Percentiles rank a stretch among this genome's conserved stretches.
phyloP scores from a whole-genome alignment of 2,888 invertebrate genomes.

The Ochropacha duplaris region DNA sequence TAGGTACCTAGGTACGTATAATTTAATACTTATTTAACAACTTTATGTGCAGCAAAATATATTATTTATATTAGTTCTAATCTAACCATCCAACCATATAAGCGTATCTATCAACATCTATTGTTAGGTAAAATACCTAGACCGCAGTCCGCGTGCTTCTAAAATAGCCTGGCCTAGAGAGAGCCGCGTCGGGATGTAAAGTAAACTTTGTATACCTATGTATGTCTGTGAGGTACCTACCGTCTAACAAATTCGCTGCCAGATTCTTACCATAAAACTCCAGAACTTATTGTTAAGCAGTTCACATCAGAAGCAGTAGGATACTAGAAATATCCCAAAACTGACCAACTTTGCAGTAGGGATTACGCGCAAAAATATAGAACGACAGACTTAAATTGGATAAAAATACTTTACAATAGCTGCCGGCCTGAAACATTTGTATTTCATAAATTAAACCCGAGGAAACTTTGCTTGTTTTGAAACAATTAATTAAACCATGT shows the following conservation, averaged over 20 bases:
- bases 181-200: slow-evolving; percentile 47
- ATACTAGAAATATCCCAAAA: slow-evolving; percentile 20
- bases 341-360: slow-evolving; percentile 16
- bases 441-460: background rate
- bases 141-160: slow-evolving; percentile 52
- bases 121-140: slow-evolving; percentile 60
- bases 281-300: slow-evolving; percentile 39
- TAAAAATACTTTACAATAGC: background rate
- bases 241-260: slow-evolving; percentile 38
- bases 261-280: slow-evolving; percentile 50
- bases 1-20: slow-evolving; percentile 31
- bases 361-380: background rate
- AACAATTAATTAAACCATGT: too few relatives aligned
- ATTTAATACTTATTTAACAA: slow-evolving; percentile 46
- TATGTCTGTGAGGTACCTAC: slow-evolving; percentile 38
- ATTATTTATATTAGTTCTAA: slow-evolving; percentile 18
- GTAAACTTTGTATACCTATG: slow-evolving; percentile 32
- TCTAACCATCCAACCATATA: slow-evolving; percentile 27
- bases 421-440: background rate
- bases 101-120: slow-evolving; percentile 45
- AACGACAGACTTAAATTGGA: background rate
- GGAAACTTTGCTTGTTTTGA: too few relatives aligned
- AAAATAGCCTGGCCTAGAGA: slow-evolving; percentile 55
- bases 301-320: slow-evolving; percentile 16
- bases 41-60: slow-evolving; percentile 11